Base-by-base conservation (phyloP, 2,113 vertebrate species). In the Bubo bubo region DNA sequence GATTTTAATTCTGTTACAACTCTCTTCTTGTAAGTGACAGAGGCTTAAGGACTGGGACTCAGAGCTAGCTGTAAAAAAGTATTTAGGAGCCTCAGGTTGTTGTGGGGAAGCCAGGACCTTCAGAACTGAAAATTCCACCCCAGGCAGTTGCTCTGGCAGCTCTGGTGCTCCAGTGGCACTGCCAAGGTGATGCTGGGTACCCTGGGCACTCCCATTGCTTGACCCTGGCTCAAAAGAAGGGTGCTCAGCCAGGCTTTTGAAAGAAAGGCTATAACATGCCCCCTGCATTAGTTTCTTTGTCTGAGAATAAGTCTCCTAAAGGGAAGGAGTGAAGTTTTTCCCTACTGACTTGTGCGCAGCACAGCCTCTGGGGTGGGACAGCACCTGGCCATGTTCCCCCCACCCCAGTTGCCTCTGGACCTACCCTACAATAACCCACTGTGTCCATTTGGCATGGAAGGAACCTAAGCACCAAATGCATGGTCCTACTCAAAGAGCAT, bases 141-240 rank as follows among this genome's bases (percentile, higher is more conserved):
- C 19, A 74, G 47, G 9, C 43, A 84, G 52, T 41, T 52, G 19
- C 22, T 81, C 26, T 23, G 37, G 39, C 8, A 4, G 20, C 43
- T 23, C 18, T 1, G 2, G 23, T 58, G 34, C 34, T 56, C 37
- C 0, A 0, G 4, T 30, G 23, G 7, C n/a, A 21, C 12, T 35
- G 13, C 8, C 0, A 0, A 67, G 16, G 16, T 1, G 5, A 30
- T 2, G 1, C 28, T 30, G 24, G 53, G 26, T 12, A 30, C 8
- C 7, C 10, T 0, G 3, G 16, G 24, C 4, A 26, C 34, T 8
- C 10, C 4, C 6, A 22, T 10, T 56, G 4, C 28, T 79, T 64
- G 30, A n/a, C 13, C 15, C n/a, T 5, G 18, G 13, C 22, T 90
- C 13, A 9, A 52, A 70, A 35, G 2, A 2, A 35, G 8, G 14